Evolutionary conservation across 2,888 invertebrate species (phyloP).

Genomic region (Hypolimnas misippus): DNA sequence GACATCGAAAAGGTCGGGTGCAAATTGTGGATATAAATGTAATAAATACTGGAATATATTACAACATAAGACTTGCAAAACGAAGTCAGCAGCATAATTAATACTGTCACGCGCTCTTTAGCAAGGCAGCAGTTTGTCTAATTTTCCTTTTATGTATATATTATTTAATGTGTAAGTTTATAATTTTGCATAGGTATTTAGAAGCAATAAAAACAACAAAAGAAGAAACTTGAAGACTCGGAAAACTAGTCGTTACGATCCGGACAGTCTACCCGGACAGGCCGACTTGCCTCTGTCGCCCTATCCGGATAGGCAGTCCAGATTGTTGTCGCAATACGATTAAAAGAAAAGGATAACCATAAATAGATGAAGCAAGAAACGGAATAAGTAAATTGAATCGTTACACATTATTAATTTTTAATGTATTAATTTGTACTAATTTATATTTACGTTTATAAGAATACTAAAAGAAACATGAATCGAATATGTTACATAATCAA

Average conservation of each 20-base stretch:
- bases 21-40: conserved; percentile 12
- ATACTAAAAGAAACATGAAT: too few species aligned
- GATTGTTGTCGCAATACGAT: conserved; percentile 44
- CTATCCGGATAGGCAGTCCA: conserved; percentile 64
- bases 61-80: conserved; percentile 41
- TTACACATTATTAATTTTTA: not conserved
- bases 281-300: conserved; percentile 64
- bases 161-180: conserved; percentile 8
- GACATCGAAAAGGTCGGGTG: too few species aligned
- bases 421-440: not conserved
- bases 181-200: conserved; percentile 10
- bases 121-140: conserved; percentile 30
- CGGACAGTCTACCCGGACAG: conserved; percentile 80
- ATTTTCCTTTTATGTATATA: conserved; percentile 20
- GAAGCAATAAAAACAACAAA: not conserved
- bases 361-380: not conserved
- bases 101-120: conserved; percentile 44
- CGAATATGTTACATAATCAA: too few species aligned
- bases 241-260: conserved; percentile 45
- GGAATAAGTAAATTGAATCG: not conserved
- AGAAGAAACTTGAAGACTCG: conserved; percentile 19
- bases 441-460: too few species aligned
- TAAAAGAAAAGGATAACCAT: not conserved
- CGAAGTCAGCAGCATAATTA: conserved; percentile 37
- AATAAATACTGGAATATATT: conserved; percentile 33